Evolutionary conservation across 2,113 vertebrate species (phyloP).

Genomic region (Neotragus moschatus): DNA sequence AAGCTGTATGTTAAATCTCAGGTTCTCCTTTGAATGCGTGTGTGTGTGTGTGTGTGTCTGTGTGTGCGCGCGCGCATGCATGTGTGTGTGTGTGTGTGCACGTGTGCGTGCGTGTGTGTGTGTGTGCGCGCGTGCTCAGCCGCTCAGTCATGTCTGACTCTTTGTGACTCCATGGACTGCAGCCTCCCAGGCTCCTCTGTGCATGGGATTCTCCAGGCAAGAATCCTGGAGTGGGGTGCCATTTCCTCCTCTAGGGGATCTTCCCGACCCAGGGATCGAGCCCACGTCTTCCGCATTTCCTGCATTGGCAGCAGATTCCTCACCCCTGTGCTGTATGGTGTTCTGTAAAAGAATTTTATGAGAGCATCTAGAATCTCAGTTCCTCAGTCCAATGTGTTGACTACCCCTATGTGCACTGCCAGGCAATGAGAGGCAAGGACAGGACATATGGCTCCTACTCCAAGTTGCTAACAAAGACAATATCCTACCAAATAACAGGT

Average conservation of each 20-base stretch:
- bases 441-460: background rate
- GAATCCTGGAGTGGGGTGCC: background rate
- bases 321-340: background rate
- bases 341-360: background rate
- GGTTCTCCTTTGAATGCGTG: background rate
- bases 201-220: background rate
- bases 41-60: too few species aligned
- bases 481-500: background rate
- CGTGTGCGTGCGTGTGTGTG: rapidly evolving
- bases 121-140: rapidly evolving
- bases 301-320: background rate
- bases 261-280: background rate
- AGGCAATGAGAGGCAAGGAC: background rate
- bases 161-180: background rate
- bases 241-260: background rate
- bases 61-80: rapidly evolving
- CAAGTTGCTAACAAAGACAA: background rate
- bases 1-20: background rate
- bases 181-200: background rate
- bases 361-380: background rate
- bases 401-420: background rate
- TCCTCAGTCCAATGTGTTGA: background rate
- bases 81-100: background rate
- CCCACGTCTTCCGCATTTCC: rapidly evolving
- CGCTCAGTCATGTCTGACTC: background rate